phyloP scores from a whole-genome alignment of 2,888 invertebrate species.

The Tolmerus cingulatus region DNA sequence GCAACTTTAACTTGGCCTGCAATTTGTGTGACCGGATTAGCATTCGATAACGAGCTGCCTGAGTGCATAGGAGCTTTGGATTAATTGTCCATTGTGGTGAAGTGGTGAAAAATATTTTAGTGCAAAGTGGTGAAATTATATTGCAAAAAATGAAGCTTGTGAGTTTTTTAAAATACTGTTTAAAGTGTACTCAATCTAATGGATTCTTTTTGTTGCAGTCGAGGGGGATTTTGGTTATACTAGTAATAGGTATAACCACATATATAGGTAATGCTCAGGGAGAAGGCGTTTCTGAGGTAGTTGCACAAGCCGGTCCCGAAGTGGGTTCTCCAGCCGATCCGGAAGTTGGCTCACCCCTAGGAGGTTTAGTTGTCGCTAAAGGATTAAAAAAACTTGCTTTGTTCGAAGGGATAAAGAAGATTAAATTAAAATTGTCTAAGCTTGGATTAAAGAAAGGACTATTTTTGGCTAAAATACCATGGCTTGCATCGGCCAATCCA shows the following conservation, averaged over 20 bases:
- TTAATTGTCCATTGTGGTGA: background rate
- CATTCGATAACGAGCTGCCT: background rate
- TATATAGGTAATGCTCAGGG: background rate
- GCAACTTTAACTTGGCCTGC: background rate
- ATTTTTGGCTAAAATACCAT: background rate
- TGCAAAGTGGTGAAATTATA: background rate
- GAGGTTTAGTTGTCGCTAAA: background rate
- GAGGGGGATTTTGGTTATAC: background rate
- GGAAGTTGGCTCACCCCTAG: background rate
- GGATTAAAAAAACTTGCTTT: conserved; percentile 3
- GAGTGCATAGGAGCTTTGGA: background rate
- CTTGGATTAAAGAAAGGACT: conserved; percentile 5
- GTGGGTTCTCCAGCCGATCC: background rate
- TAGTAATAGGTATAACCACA: background rate
- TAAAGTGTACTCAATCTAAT: background rate
- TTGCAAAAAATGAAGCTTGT: background rate
- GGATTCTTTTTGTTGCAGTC: background rate
- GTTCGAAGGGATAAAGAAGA: background rate
- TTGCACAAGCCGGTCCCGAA: background rate
- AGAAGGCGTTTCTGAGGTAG: background rate
- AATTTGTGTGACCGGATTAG: background rate
- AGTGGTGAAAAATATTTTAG: background rate
- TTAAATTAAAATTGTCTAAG: background rate
- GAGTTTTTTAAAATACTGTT: background rate
- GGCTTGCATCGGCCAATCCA: conserved; percentile 8